A percentile compares a stretch with the other conserved stretches of the same genome.
These are phyloP conservation scores for Hyles euphorbiae DNA, from an alignment of 1,140 invertebrate species.

Conservation along the genomic window DNA sequence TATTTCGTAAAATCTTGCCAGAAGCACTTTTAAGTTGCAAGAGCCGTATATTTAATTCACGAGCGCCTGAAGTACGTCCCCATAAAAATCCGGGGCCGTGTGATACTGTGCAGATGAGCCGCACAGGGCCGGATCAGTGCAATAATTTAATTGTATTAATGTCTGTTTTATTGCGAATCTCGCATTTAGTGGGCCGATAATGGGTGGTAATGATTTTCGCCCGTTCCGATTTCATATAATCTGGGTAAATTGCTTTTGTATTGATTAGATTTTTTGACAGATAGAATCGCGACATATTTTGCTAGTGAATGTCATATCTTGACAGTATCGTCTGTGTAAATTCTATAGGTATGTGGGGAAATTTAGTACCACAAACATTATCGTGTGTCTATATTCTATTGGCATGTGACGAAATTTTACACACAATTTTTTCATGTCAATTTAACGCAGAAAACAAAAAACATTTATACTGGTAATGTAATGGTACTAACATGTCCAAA, in stretches of 20 bases:
- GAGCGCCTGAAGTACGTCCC: constrained; percentile 55
- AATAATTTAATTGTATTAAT: constrained; percentile 69
- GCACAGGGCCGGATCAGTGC: constrained; percentile 54
- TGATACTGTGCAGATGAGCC: constrained; percentile 70
- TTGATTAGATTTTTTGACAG: constrained; percentile 5
- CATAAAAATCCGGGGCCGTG: constrained; percentile 65
- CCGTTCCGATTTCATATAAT: constrained; percentile 8
- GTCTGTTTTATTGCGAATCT: constrained; percentile 71
- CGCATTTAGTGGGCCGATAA: constrained; percentile 59
- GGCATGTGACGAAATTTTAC: too few species aligned
- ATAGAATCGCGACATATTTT: too few species aligned
- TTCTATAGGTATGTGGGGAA: too few species aligned
- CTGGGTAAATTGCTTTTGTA: constrained; percentile 8
- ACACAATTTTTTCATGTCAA: too few species aligned
- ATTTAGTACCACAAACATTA: too few species aligned
- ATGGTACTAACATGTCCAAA: too few species aligned
- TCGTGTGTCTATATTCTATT: too few species aligned
- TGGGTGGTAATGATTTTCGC: constrained; percentile 57
- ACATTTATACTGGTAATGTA: too few species aligned
- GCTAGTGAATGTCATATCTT: too few species aligned
- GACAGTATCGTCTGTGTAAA: too few species aligned
- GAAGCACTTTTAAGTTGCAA: constrained; percentile 62
- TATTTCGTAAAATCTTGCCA: constrained; percentile 68
- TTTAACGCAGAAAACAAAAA: too few species aligned
- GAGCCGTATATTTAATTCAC: constrained; percentile 70